These are phyloP conservation scores for Onychomys torridus DNA, from an alignment of 2,797 vertebrate genomes.

Conservation along the genomic window DNA sequence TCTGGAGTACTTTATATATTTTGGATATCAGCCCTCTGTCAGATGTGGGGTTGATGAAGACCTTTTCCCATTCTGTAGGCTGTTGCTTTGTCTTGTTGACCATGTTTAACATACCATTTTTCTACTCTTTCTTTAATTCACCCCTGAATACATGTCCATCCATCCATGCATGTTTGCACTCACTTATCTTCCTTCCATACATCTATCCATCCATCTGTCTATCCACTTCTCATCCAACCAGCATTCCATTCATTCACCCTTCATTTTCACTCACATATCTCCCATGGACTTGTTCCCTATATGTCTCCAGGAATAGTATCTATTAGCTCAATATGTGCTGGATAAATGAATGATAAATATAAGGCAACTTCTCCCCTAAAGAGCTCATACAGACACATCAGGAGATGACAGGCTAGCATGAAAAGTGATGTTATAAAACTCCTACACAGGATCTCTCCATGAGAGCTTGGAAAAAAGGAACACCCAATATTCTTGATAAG, in stretches of 20 bases:
- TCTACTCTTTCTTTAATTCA: background rate
- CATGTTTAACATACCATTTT: background rate
- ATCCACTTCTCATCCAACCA: background rate
- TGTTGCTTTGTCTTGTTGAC: too few relatives aligned
- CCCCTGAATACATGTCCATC: background rate
- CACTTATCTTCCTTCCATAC: background rate
- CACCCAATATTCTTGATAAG: background rate
- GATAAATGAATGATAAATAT: background rate
- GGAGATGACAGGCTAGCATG: background rate
- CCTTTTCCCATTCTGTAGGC: too few relatives aligned
- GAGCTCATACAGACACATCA: background rate
- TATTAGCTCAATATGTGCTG: background rate
- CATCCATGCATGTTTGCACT: background rate
- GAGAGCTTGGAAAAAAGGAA: background rate
- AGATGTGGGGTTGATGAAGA: too few relatives aligned
- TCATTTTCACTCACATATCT: background rate
- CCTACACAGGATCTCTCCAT: background rate
- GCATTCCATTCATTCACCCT: background rate
- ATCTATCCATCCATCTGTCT: background rate
- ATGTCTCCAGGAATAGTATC: background rate
- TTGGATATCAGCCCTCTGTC: too few relatives aligned
- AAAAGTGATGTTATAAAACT: background rate
- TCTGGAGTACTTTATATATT: too few relatives aligned
- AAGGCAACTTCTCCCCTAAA: background rate
- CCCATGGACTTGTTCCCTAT: background rate